A percentile compares a stretch with the other conserved stretches of the same genome.
phyloP scores from a whole-genome alignment of 2,113 vertebrate species.

The Ia io region DNA sequence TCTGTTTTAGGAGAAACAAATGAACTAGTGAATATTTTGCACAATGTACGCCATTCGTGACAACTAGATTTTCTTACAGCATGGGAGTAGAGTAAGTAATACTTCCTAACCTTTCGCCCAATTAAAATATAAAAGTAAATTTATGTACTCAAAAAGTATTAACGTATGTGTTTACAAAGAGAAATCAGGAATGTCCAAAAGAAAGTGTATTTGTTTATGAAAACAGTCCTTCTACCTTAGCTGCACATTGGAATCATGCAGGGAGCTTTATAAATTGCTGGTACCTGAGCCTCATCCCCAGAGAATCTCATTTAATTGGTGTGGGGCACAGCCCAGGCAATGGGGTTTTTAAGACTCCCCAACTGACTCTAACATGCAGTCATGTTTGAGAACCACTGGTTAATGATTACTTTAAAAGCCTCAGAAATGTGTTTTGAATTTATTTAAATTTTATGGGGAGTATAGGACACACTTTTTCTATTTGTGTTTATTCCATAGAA shows the following conservation, averaged over 20 bases:
- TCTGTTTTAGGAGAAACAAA: not conserved
- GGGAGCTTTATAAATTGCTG: not conserved
- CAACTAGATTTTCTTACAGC: not conserved
- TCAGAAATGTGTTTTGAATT: conserved; percentile 57
- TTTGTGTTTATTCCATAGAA: conserved; percentile 2
- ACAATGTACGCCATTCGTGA: not conserved
- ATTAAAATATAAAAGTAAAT: not conserved
- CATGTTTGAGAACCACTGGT: not conserved
- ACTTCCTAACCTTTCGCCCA: not conserved
- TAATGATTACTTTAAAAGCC: conserved; percentile 40
- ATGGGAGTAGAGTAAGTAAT: not conserved
- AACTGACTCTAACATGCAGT: conserved; percentile 35
- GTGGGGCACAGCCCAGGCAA: not conserved
- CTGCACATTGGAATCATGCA: not conserved
- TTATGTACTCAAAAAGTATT: not conserved
- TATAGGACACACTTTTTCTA: conserved; percentile 3
- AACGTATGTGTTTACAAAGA: not conserved
- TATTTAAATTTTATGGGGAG: conserved; percentile 58
- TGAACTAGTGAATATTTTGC: not conserved
- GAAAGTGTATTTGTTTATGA: not conserved
- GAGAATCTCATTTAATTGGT: not conserved
- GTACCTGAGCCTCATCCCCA: not conserved
- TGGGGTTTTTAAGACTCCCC: conserved; percentile 16
- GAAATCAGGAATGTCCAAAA: not conserved
- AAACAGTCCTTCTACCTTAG: not conserved